Evolutionary conservation across 1,140 invertebrate genomes (phyloP), one percentile per base, ranked within the genome.

Genomic region (Drosophila bifasciata): DNA sequence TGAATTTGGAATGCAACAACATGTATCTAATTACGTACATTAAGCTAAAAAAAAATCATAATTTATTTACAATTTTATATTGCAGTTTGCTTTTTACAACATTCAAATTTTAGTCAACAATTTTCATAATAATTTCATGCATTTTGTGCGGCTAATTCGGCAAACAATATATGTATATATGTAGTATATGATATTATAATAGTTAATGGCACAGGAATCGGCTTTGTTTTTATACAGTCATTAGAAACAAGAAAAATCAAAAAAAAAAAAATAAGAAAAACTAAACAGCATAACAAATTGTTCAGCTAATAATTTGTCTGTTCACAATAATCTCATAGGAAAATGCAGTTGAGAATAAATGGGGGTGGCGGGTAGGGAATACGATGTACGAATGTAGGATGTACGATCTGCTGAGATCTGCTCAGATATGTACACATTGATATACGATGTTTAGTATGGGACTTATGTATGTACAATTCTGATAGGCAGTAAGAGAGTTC

Each of bases 211-310:
- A 70, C 61, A 67, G 52, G 49, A 73, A 59, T 57, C 61, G 39
- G 55, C 57, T 77, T 69, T 77, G 25, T 81, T 57, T 77, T 64
- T 77, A 17, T 81, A 83, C 74, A 81, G 61, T 46, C 49, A 79
- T 61, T 67, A 49, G 67, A 53, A 50, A n/a, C n/a, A n/a, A 68
- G 58, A 50, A 55, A 78, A 73, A 66, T 69, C 74, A 69, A 64
- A 67, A 28, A 32, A 43, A 66, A 56, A 59, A 62, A 19, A 62
- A 64, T 32, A 61, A 43, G 46, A 53, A 80, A 75, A 79, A 76
- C 57, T 85, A 86, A 89, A 89, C 80, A 90, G 86, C 80, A 90
- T 89, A 90, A 90, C 86, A 89, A 85, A 89, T 85, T 67, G 63
- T 69, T 71, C 67, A 76, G 69, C 68, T 46, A 48, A 1, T 13